Base-by-base conservation (phyloP, 2,797 vertebrate genomes). In the Hoplostethus mediterraneus region DNA sequence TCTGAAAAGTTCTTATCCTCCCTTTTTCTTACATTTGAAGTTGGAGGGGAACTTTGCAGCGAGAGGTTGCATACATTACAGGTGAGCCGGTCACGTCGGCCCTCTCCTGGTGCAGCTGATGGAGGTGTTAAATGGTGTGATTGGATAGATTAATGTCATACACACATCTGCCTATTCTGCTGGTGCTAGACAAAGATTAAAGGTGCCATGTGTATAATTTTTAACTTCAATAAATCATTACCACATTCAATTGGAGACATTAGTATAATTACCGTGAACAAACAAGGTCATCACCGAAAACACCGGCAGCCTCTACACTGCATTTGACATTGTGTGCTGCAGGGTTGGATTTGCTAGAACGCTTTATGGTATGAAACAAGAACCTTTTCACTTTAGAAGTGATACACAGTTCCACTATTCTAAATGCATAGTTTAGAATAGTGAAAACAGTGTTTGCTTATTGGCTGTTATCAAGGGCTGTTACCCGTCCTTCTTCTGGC, bases 1-100 rank as follows among this genome's bases (percentile, higher is more conserved):
- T 83, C 66, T 66, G 2, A 51, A 73, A 83, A 87, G 70, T 81
- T 85, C 63, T 88, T 65, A 79, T 83, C 68, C 71, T 63, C 21
- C 42, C 58, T 82, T 80, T 76, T 8, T 77, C 67, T 86, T 70
- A 47, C 47, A 65, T 68, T 40, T 73, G 60, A 75, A 87, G 79
- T 89, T 75, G 17, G 59, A 83, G 44, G 44, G n/a, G 52, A 77
- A 87, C 82, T 81, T 81, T 11, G 14, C 6, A 16, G 63, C 61
- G 58, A 36, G 54, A 59, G 4, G 25, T 11, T 63, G 64, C 66
- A 75, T 78, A 62, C 38, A 67, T 84, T 71, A 72, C 74, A 80
- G 76, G 63, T 85, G 70, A 89, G 70, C 63, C 42, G 58, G 63
- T 77, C 63, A 60, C 25, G 33, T 16, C 3, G 2, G n/a, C 31